These are phyloP conservation scores for Chelonus insularis DNA, from an alignment of 1,140 invertebrate genomes.

Conservation along the genomic window DNA sequence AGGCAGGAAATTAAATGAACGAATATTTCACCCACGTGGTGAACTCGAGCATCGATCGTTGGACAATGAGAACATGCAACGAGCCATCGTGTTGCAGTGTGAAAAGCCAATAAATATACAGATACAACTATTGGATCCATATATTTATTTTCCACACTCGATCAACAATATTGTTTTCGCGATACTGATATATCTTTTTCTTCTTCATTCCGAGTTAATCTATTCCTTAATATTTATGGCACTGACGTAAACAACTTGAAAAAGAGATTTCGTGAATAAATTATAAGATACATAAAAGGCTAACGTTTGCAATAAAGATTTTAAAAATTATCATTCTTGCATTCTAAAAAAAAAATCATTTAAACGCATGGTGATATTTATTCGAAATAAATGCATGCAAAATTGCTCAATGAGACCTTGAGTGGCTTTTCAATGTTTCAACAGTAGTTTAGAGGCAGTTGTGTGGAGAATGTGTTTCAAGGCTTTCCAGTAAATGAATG, in stretches of 20 bases:
- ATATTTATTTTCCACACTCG: background rate
- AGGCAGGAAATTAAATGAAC: conserved; percentile 31
- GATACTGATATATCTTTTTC: too few relatives aligned
- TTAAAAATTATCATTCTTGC: too few relatives aligned
- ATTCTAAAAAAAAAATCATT: too few relatives aligned
- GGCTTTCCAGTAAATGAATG: conserved; percentile 1
- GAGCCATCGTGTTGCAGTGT: background rate
- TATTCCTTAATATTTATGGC: too few relatives aligned
- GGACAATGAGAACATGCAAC: conserved; percentile 9
- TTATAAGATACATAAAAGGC: background rate
- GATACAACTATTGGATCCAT: conserved; percentile 8
- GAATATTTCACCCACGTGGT: conserved; percentile 14
- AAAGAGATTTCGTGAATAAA: background rate
- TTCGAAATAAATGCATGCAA: background rate
- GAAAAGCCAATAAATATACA: background rate
- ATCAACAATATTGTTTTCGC: too few relatives aligned
- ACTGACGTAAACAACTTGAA: too few relatives aligned
- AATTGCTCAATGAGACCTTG: background rate
- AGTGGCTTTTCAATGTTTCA: background rate
- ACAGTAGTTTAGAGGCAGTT: background rate
- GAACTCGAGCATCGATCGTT: conserved; percentile 23
- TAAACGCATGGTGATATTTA: too few relatives aligned
- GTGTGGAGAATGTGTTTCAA: conserved; percentile 1
- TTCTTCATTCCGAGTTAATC: too few relatives aligned
- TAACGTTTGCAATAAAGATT: background rate